phyloP scores from a whole-genome alignment of 2,888 invertebrate genomes.

The Sesamia inferens region DNA sequence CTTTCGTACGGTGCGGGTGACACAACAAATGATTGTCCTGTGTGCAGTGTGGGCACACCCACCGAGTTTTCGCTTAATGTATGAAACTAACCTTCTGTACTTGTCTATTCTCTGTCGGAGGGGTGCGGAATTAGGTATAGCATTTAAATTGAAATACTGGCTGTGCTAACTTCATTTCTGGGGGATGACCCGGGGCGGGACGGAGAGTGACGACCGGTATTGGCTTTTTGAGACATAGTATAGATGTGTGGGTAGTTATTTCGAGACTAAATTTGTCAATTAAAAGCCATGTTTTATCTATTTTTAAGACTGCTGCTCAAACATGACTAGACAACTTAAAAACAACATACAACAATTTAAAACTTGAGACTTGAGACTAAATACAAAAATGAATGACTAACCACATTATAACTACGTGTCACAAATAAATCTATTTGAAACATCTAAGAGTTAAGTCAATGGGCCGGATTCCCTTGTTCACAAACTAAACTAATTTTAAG shows the following conservation, averaged over 20 bases:
- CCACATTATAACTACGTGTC: too few species aligned
- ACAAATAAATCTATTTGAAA: too few species aligned
- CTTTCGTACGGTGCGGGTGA: not conserved
- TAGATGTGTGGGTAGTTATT: slow-evolving; percentile 14
- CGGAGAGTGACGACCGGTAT: slow-evolving; percentile 23
- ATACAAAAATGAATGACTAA: too few species aligned
- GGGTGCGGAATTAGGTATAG: slow-evolving; percentile 83
- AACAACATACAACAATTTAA: too few species aligned
- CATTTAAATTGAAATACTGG: slow-evolving; percentile 87
- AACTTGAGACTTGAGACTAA: too few species aligned
- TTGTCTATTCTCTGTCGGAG: slow-evolving; percentile 54
- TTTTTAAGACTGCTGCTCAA: not conserved
- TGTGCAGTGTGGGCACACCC: not conserved
- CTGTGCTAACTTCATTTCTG: slow-evolving; percentile 84
- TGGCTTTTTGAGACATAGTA: slow-evolving; percentile 23
- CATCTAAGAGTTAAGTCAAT: too few species aligned
- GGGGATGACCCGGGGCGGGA: slow-evolving; percentile 79
- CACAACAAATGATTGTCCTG: not conserved
- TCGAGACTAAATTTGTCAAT: not conserved
- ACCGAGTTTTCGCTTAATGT: not conserved
- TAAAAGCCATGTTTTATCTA: not conserved
- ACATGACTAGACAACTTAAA: too few species aligned
- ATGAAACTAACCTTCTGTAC: slow-evolving; percentile 1
- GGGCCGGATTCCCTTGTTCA: too few species aligned
- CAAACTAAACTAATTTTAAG: too few species aligned